These are phyloP conservation scores for Artemia sp. DNA, from an alignment of 2,888 invertebrate genomes.

Conservation along the genomic window DNA sequence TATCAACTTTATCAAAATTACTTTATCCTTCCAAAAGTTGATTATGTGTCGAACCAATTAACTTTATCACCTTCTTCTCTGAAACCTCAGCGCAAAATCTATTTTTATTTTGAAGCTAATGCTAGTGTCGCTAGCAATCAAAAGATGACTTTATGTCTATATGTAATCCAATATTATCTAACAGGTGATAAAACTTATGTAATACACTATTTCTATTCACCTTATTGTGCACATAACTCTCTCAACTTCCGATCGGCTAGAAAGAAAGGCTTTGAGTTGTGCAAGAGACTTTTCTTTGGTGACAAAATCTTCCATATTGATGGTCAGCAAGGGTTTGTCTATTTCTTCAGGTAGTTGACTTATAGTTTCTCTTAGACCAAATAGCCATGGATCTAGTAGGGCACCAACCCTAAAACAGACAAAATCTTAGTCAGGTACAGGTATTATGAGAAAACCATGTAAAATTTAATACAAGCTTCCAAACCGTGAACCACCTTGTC, in stretches of 20 bases:
- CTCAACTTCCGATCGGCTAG: constrained; percentile 2
- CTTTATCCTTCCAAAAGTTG: no score
- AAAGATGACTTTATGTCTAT: no score
- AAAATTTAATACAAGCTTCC: constrained; percentile 23
- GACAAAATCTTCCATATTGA: constrained; percentile 44
- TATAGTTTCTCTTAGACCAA: constrained; percentile 14
- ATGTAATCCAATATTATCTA: no score
- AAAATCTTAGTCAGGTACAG: background rate
- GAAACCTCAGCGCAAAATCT: no score
- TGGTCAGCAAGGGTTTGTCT: constrained; percentile 38
- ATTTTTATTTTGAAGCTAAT: no score
- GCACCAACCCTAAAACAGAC: constrained; percentile 35
- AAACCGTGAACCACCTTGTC: constrained; percentile 26
- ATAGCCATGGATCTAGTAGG: constrained; percentile 45
- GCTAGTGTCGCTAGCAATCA: no score
- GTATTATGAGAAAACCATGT: background rate
- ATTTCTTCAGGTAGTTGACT: constrained; percentile 31
- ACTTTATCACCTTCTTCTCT: no score
- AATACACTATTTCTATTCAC: background rate
- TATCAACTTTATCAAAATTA: no score
- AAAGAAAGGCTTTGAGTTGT: constrained; percentile 4
- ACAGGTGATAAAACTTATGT: no score
- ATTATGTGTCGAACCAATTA: no score
- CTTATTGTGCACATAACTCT: constrained; percentile 11
- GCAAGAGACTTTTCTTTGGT: constrained; percentile 28